These are phyloP conservation scores for Drosophila hydei DNA, from an alignment of 1,140 invertebrate genomes.

Conservation along the genomic window DNA sequence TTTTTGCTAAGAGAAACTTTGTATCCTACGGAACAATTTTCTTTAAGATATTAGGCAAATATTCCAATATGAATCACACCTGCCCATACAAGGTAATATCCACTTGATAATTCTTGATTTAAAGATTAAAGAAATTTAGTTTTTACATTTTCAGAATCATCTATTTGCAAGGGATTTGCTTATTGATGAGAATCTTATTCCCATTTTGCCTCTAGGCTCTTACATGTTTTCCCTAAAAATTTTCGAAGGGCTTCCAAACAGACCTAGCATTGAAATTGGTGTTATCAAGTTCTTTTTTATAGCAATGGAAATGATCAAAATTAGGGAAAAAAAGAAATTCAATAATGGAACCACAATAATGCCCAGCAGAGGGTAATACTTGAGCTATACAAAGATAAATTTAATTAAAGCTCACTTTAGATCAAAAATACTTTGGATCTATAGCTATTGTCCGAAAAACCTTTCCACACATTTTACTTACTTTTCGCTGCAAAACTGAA, in stretches of 20 bases:
- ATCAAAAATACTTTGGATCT: no score
- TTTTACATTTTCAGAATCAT: conserved; percentile 30
- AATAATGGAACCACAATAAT: no score
- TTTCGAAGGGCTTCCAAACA: background rate
- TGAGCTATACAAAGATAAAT: background rate
- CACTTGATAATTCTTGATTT: no score
- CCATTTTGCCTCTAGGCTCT: conserved; percentile 28
- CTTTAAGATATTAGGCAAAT: background rate
- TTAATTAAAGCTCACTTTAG: no score
- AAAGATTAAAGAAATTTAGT: no score
- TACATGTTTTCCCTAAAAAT: conserved; percentile 26
- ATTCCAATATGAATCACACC: conserved; percentile 46
- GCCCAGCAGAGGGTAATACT: no score
- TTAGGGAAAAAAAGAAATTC: background rate
- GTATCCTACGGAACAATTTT: background rate
- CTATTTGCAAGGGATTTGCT: conserved; percentile 21
- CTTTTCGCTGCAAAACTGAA: no score
- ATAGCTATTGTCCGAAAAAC: no score
- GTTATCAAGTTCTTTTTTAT: conserved; percentile 25
- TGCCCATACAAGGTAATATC: conserved; percentile 39
- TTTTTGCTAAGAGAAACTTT: conserved; percentile 21
- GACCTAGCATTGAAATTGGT: conserved; percentile 3
- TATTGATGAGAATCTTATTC: conserved; percentile 12
- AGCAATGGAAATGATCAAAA: conserved; percentile 19
- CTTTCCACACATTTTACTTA: no score